Conservation (phyloP, 2,797 vertebrate genomes). For the Sebastes miniatus region DNA sequence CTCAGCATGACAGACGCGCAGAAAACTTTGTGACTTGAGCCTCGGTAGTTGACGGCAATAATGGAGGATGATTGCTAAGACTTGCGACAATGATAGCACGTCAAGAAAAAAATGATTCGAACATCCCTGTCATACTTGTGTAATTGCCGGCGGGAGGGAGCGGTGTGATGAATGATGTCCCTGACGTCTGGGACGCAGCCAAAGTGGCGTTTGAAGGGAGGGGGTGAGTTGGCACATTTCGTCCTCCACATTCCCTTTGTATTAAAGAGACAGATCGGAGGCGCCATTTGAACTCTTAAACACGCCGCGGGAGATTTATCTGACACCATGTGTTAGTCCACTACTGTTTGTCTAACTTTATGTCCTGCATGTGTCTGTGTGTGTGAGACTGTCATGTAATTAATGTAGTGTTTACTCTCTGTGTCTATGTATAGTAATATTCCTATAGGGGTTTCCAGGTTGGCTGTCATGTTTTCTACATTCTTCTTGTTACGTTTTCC, state of each 20-base stretch:
- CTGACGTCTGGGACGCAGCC: constrained; percentile 60
- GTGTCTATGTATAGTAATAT: not conserved
- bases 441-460: not conserved
- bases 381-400: constrained; percentile 32
- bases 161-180: constrained; percentile 60
- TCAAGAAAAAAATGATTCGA: constrained; percentile 45
- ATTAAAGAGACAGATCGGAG: constrained; percentile 74
- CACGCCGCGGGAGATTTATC: constrained; percentile 66
- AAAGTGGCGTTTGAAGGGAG: constrained; percentile 55
- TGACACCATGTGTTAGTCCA: constrained; percentile 60
- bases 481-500: not conserved
- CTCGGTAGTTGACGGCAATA: constrained; percentile 5
- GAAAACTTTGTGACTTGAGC: not conserved
- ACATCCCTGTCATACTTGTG: constrained; percentile 64
- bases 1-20: not conserved
- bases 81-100: constrained; percentile 43
- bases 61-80: constrained; percentile 37
- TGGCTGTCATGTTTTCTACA: not conserved
- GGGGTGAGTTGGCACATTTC: constrained; percentile 59
- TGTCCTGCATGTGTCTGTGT: constrained; percentile 27
- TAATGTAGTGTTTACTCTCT: not conserved
- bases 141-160: constrained; percentile 56
- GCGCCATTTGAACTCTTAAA: constrained; percentile 71
- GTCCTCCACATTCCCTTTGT: constrained; percentile 64
- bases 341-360: constrained; percentile 53